Evolutionary conservation across 2,113 vertebrate species (phyloP), one percentile per base, ranked within the genome.

Genomic region (Pelusios castaneus): DNA sequence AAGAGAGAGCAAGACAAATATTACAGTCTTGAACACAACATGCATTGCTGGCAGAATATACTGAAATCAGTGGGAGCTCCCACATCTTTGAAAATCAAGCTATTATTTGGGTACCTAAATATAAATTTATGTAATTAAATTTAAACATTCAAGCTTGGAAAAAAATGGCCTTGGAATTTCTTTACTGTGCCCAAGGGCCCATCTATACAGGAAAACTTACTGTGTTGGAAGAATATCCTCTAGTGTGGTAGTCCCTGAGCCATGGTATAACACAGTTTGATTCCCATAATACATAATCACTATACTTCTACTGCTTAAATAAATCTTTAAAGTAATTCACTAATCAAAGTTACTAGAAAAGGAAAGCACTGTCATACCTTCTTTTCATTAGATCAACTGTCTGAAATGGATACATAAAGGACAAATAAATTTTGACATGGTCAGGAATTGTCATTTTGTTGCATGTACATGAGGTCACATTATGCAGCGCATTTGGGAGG

Each of bases 71-170:
- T 63, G 19, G 52, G 10, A 75, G 17, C 52, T 21, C 10, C 47
- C 41, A 13, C 0, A 0, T 80, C 85, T 56, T 88, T 73, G 89
- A 60, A 90, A 55, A 9, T 0, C 0, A 56, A 31, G 91, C 86
- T 70, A 21, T n/a, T 70, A 70, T 80, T 38, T n/a, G 29, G 56
- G 27, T 29, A 4, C 1, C 5, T 58, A 16, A 27, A 19, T 91
- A 34, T 10, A n/a, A 2, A 5, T 83, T 73, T 24, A 73, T 21
- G 38, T n/a, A 73, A 73, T 41, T 41, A 73, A 73, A 73, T 73
- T 41, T 90, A 80, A 81, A 38, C 4, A 43, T 9, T 24, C 80
- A 54, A 92, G 88, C 88, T 77, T 1, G 49, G 8, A 2, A 67
- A 85, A 67, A 38, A 3, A 6, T 76, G 41, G 93, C 31, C 16